These are phyloP conservation scores for Uropsilus gracilis DNA, from an alignment of 2,113 vertebrate genomes.

Conservation along the genomic window DNA sequence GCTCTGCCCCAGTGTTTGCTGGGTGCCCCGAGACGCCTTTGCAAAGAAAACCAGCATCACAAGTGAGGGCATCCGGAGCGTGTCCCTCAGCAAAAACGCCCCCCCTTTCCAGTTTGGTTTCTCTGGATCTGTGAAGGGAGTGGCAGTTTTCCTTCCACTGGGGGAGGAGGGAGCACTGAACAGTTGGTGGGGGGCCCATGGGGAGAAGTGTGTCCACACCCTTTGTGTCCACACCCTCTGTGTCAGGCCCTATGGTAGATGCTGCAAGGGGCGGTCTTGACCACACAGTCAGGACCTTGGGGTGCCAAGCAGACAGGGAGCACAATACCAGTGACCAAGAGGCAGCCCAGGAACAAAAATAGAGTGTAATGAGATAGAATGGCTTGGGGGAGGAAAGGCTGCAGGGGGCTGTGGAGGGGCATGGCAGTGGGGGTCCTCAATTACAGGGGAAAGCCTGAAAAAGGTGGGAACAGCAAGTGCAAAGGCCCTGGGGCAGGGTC, in stretches of 20 bases:
- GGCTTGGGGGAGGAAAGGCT: accelerated
- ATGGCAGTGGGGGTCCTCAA: accelerated
- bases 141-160: not conserved
- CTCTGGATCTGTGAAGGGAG: not conserved
- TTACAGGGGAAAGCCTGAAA: not conserved
- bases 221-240: no score
- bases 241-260: not conserved
- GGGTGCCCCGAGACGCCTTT: not conserved
- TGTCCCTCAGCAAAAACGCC: not conserved
- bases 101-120: no score
- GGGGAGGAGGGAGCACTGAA: not conserved
- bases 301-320: no score
- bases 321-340: not conserved
- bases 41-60: not conserved
- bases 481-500: not conserved
- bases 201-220: no score
- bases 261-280: not conserved
- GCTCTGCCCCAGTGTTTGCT: not conserved
- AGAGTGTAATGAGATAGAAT: not conserved
- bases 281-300: not conserved
- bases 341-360: not conserved
- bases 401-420: not conserved
- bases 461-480: not conserved
- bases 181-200: not conserved
- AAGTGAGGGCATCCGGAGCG: not conserved